Conservation (phyloP, 2,113 vertebrate genomes). For the Dolichallabes microphthalmus region DNA sequence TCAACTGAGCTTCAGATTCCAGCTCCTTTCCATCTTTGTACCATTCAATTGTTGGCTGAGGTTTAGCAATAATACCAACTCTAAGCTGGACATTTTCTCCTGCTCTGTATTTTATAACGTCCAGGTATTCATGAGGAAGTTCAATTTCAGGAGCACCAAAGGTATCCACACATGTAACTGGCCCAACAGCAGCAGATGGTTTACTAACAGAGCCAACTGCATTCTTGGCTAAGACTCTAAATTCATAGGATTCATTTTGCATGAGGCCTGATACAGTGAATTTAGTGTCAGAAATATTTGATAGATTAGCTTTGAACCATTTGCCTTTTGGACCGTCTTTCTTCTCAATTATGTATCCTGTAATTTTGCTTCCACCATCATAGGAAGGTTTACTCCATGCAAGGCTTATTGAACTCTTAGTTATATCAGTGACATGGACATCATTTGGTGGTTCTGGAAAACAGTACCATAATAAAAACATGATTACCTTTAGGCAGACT, state of each 20-base stretch:
- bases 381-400: constrained; percentile 89
- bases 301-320: constrained; percentile 91
- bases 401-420: constrained; percentile 87
- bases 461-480: constrained; percentile 67
- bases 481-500: not conserved
- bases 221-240: constrained; percentile 92
- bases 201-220: constrained; percentile 93
- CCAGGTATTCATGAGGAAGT: constrained; percentile 87
- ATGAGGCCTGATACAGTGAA: constrained; percentile 86
- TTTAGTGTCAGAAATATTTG: constrained; percentile 86
- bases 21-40: constrained; percentile 89
- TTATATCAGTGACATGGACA: constrained; percentile 87
- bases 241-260: constrained; percentile 90
- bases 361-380: constrained; percentile 92
- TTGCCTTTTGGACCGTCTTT: constrained; percentile 80
- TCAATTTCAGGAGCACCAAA: constrained; percentile 93
- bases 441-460: constrained; percentile 86
- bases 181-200: constrained; percentile 85
- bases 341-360: constrained; percentile 90
- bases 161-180: constrained; percentile 90
- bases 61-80: constrained; percentile 92
- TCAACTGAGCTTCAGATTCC: constrained; percentile 76
- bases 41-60: constrained; percentile 93
- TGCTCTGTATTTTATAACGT: constrained; percentile 87
- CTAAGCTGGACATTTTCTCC: constrained; percentile 84